Evolutionary conservation across 2,888 invertebrate species (phyloP).

Genomic region (Euplexia lucipara): DNA sequence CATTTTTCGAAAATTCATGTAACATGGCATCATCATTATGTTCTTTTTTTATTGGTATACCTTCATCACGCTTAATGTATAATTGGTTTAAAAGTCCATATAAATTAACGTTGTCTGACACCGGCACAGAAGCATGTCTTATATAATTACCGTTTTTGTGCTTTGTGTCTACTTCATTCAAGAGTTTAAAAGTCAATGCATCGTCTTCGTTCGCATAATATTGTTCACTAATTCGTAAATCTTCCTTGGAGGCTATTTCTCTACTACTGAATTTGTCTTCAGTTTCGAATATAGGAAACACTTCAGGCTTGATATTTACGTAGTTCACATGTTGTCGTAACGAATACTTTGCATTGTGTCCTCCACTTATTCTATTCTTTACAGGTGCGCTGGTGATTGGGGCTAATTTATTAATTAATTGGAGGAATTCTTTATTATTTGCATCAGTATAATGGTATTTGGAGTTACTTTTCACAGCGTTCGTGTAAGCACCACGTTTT

Average conservation of each 20-base stretch:
- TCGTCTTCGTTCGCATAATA: not conserved
- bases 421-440: not conserved
- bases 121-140: not conserved
- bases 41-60: constrained; percentile 2
- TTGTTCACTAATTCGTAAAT: not conserved
- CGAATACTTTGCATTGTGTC: not conserved
- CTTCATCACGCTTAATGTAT: not conserved
- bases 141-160: not conserved
- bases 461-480: not conserved
- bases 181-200: not conserved
- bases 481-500: not conserved
- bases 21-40: not conserved
- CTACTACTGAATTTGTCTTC: not conserved
- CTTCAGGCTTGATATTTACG: constrained; percentile 13
- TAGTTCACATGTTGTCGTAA: constrained; percentile 7
- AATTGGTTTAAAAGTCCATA: not conserved
- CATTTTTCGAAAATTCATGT: not conserved
- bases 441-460: not conserved
- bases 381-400: not conserved
- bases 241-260: not conserved
- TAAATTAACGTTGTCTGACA: not conserved
- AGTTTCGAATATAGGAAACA: constrained; percentile 15
- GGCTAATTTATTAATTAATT: not conserved
- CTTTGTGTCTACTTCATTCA: not conserved
- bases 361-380: constrained; percentile 10